Base-by-base conservation (phyloP, 2,888 invertebrate species). In the Apamea sordens region DNA sequence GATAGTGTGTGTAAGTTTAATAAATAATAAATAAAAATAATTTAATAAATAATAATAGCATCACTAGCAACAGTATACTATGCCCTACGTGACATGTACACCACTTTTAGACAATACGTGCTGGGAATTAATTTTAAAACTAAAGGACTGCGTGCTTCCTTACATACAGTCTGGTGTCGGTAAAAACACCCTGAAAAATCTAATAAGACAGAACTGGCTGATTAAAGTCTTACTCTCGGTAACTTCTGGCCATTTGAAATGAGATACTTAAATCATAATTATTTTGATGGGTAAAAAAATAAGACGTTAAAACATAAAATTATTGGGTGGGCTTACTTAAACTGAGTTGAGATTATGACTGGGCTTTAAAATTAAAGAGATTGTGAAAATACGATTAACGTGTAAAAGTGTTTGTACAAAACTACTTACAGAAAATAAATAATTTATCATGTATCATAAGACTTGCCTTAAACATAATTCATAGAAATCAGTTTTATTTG, bases 41-140 rank as follows among this genome's bases (percentile, higher is more conserved):
- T n/a, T n/a, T n/a, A n/a, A n/a, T n/a, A n/a, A n/a, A n/a, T n/a
- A n/a, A n/a, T n/a, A n/a, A n/a, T n/a, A n/a, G n/a, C 44, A 44
- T 10, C 10, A 11, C 10, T 44, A 44, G 44, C 44, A 44, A 10
- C 44, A 44, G 44, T 44, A 41, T 15, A 41, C 8, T 63, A 71
- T 70, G 65, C 56, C 69, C 69, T 82, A 83, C 80, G 84, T 84
- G 84, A 80, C 78, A 77, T 63, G 77, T 83, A 71, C 68, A 53
- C 56, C 68, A 78, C 77, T 81, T 84, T 70, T 50, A 76, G 72
- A 2, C 32, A 63, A 56, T 63, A 79, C 84, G 88, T 88, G 88
- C 53, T 53, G 56, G 32, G 86, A 88, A 88, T 88, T 88, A 88
- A 88, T 86, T 79, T 79, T 70, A 65, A 79, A 77, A 78, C 72